Conservation (phyloP, 2,888 invertebrate species). For the Chironomus tentans region DNA sequence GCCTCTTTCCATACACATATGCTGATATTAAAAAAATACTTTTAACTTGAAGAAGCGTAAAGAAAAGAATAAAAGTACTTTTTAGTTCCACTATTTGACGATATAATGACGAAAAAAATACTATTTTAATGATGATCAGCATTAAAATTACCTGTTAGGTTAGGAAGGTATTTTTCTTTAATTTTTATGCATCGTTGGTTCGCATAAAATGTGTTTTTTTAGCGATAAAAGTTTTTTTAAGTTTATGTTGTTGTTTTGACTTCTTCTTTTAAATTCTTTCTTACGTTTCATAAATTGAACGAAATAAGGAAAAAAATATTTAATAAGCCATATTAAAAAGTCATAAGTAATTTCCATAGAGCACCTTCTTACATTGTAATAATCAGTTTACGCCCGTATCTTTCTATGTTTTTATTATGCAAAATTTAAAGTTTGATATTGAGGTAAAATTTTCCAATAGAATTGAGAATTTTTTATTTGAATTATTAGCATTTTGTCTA, state of each 20-base stretch:
- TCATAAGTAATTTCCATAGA: neutral
- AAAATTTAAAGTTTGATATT: neutral
- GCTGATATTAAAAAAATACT: neutral
- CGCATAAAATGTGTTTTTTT: slow-evolving; percentile 8
- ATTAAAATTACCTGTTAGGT: slow-evolving; percentile 25
- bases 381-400: slow-evolving; percentile 25
- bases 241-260: neutral
- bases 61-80: slow-evolving; percentile 18
- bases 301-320: neutral
- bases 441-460: too few relatives aligned
- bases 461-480: too few relatives aligned
- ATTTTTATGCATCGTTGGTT: slow-evolving; percentile 25
- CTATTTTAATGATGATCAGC: slow-evolving; percentile 26
- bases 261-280: neutral
- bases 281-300: neutral
- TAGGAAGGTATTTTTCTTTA: slow-evolving; percentile 27
- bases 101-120: slow-evolving; percentile 22
- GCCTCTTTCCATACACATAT: neutral
- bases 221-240: neutral
- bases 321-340: neutral
- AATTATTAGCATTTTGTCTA: too few relatives aligned
- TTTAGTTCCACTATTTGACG: slow-evolving; percentile 27
- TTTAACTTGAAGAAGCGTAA: slow-evolving; percentile 6
- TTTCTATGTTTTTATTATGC: neutral
- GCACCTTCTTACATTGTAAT: neutral